Conservation (phyloP, 2,888 invertebrate species). For the Netelia fuscicornis region DNA sequence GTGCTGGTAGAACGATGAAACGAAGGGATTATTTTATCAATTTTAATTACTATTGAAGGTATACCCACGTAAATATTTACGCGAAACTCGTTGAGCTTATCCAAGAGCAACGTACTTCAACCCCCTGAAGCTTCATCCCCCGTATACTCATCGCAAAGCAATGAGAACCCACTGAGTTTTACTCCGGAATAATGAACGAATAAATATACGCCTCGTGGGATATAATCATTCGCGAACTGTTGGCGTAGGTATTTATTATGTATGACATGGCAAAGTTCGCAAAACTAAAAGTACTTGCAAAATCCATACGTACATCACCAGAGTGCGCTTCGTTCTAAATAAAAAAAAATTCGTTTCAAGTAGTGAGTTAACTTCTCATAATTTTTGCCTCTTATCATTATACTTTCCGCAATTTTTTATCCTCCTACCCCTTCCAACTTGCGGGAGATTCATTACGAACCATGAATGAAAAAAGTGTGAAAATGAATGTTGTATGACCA, state of each 20-base stretch:
- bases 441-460: neutral
- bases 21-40: conserved; percentile 9
- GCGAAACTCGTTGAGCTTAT: neutral
- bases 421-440: neutral
- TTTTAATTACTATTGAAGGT: conserved; percentile 28
- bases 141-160: neutral
- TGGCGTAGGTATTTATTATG: conserved; percentile 20
- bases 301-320: neutral
- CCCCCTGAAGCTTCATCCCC: neutral
- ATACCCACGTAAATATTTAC: conserved; percentile 11
- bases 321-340: neutral
- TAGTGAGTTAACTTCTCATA: neutral
- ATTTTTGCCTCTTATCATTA: neutral
- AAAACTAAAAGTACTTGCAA: neutral
- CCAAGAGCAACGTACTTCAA: neutral
- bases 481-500: neutral
- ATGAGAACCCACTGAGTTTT: neutral
- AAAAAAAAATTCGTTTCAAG: neutral
- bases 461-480: neutral
- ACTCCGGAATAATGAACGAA: conserved; percentile 7
- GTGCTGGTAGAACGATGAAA: conserved; percentile 16
- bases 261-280: conserved; percentile 11
- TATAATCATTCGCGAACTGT: neutral
- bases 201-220: conserved; percentile 14
- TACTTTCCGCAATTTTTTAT: neutral